Conservation (phyloP, 2,888 invertebrate species). For the Drosophila heteroneura region DNA sequence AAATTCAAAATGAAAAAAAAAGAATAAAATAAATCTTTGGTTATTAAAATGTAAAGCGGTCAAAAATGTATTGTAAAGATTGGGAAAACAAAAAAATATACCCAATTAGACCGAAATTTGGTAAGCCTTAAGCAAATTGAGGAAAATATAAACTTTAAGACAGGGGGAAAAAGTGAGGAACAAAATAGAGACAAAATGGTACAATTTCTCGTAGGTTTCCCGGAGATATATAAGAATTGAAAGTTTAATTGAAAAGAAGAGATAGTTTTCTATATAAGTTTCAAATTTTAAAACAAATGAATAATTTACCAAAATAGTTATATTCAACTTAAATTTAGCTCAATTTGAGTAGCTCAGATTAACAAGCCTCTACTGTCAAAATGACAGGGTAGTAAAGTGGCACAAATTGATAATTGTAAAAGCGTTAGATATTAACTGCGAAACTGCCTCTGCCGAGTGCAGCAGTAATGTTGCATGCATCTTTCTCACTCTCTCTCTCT, state of each 20-base stretch:
- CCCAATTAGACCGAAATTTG: neutral
- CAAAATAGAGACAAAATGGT: too few species aligned
- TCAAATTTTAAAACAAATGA: too few species aligned
- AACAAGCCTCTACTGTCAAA: neutral
- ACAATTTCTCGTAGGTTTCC: too few species aligned
- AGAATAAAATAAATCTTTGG: neutral
- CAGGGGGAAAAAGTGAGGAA: too few species aligned
- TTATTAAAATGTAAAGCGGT: neutral
- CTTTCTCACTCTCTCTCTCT: neutral
- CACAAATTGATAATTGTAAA: constrained; percentile 35
- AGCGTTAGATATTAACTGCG: constrained; percentile 68
- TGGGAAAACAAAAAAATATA: neutral
- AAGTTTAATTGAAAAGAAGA: too few species aligned
- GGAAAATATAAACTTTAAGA: neutral
- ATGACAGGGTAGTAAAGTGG: constrained; percentile 32
- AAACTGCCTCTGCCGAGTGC: constrained; percentile 33
- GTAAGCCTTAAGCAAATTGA: neutral
- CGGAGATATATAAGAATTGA: too few species aligned
- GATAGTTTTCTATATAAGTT: neutral
- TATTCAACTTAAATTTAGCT: neutral
- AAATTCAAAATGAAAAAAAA: neutral
- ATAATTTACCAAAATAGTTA: too few species aligned
- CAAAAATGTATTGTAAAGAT: neutral
- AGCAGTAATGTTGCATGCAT: constrained; percentile 31
- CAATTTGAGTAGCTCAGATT: neutral